phyloP scores from a whole-genome alignment of 2,888 invertebrate species.

The Busseola fusca region DNA sequence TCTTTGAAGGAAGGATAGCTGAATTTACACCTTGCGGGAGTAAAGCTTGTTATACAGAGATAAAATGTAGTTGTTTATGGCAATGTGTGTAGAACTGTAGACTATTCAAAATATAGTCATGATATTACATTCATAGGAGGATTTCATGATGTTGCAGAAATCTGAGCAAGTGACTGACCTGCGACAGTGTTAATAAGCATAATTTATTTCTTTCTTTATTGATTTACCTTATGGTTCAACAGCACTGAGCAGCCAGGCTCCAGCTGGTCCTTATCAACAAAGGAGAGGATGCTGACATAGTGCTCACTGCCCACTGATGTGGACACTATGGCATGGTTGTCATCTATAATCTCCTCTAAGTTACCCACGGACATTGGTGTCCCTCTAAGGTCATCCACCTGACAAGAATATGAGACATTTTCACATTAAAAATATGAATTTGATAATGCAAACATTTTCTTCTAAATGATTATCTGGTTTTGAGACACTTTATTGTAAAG shows the following conservation, averaged over 20 bases:
- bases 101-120: background rate
- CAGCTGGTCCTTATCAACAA: slow-evolving; percentile 99
- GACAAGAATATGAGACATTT: slow-evolving; percentile 5
- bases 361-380: slow-evolving; percentile 99
- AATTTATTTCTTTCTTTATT: background rate
- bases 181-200: background rate
- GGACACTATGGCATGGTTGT: slow-evolving; percentile 99
- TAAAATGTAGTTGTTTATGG: background rate
- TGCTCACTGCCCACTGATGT: slow-evolving; percentile 99
- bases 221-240: slow-evolving; percentile 96
- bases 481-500: background rate
- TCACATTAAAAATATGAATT: background rate
- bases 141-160: background rate
- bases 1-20: background rate
- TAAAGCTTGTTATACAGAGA: background rate
- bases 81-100: background rate
- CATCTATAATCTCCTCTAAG: slow-evolving; percentile 99
- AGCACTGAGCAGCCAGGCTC: slow-evolving; percentile 99
- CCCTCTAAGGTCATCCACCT: slow-evolving; percentile 98
- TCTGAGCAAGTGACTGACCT: background rate
- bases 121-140: background rate
- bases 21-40: background rate
- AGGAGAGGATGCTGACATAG: slow-evolving; percentile 99
- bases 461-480: background rate
- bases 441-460: background rate